Evolutionary conservation across 2,113 vertebrate genomes (phyloP).

Genomic region (Daphoenositta chrysoptera): DNA sequence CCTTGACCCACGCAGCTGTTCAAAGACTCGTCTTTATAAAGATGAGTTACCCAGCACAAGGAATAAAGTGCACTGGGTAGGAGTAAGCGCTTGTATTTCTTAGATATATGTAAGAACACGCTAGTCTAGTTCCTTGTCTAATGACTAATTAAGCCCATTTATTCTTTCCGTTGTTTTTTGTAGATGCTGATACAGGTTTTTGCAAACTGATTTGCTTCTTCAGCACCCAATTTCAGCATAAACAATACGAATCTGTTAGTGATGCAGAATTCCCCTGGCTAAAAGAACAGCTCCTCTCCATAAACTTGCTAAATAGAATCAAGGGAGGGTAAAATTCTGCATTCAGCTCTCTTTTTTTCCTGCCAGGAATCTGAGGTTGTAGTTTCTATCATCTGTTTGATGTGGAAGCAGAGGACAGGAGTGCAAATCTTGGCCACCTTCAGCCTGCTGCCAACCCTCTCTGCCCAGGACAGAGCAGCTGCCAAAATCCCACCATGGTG

Average conservation of each 20-base stretch:
- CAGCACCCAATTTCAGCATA: constrained; percentile 8
- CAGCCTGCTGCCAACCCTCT: not conserved
- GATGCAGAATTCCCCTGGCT: constrained; percentile 4
- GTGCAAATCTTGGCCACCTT: not conserved
- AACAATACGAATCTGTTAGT: constrained; percentile 11
- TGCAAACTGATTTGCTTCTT: constrained; percentile 15
- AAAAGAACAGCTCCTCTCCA: not conserved
- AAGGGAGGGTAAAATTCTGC: not conserved
- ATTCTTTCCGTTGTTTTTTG: constrained; percentile 7
- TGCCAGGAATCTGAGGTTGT: not conserved
- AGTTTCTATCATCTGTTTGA: not conserved
- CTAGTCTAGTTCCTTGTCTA: constrained; percentile 23
- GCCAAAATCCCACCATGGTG: fast-evolving
- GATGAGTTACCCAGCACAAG: not conserved
- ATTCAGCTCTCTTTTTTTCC: not conserved
- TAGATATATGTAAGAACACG: not conserved
- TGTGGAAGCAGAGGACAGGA: not conserved
- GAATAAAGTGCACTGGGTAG: not conserved
- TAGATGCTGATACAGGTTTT: constrained; percentile 5
- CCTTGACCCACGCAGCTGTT: not conserved
- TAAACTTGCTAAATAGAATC: constrained; percentile 8
- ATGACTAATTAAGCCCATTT: constrained; percentile 40
- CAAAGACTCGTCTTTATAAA: not conserved
- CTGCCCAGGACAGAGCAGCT: not conserved
- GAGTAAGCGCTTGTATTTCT: constrained; percentile 1